Evolutionary conservation across 2,888 invertebrate genomes (phyloP).

Genomic region (Volucella inanis): DNA sequence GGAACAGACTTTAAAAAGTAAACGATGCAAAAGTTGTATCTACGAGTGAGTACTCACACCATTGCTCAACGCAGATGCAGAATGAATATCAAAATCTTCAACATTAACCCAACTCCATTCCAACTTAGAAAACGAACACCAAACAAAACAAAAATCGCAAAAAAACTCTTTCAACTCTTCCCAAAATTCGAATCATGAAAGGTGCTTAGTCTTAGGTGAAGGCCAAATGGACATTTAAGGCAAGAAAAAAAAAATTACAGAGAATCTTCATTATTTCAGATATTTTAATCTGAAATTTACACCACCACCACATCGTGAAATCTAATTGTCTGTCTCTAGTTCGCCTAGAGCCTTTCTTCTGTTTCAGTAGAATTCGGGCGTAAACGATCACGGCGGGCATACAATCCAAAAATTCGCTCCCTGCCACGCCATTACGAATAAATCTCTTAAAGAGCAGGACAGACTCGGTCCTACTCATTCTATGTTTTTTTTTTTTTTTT

Average conservation of each 20-base stretch:
- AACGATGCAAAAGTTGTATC: slow-evolving; percentile 40
- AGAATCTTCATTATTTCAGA: slow-evolving; percentile 69
- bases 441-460: slow-evolving; percentile 70
- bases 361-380: slow-evolving; percentile 34
- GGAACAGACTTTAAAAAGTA: slow-evolving; percentile 28
- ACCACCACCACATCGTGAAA: slow-evolving; percentile 67
- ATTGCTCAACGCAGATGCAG: slow-evolving; percentile 22
- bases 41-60: background rate
- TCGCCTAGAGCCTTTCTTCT: slow-evolving; percentile 29
- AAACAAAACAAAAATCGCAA: background rate
- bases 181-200: background rate
- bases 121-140: background rate
- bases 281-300: slow-evolving; percentile 75
- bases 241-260: slow-evolving; percentile 6
- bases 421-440: slow-evolving; percentile 55
- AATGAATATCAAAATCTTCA: slow-evolving; percentile 50
- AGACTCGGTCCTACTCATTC: background rate
- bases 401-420: slow-evolving; percentile 29
- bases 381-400: slow-evolving; percentile 56
- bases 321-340: slow-evolving; percentile 67
- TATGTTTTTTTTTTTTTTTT: slow-evolving; percentile 5
- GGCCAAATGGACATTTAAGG: slow-evolving; percentile 7
- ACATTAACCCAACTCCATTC: background rate
- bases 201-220: slow-evolving; percentile 18
- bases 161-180: slow-evolving; percentile 18